Base-by-base conservation (phyloP, 64 coral and sea anemone species). In the Trachythela sp. region DNA sequence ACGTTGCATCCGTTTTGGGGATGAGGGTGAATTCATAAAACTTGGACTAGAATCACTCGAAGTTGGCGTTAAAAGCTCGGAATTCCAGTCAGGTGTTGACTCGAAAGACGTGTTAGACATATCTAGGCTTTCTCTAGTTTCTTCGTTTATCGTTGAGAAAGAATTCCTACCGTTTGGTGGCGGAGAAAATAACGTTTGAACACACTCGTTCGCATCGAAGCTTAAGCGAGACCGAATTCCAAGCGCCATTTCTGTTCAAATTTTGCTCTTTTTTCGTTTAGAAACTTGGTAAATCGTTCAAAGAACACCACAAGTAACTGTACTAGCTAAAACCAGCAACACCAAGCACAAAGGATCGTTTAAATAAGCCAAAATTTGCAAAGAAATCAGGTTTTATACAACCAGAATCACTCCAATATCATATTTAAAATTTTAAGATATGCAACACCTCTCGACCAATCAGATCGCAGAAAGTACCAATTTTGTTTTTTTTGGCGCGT, bases 61-160 rank as follows among this genome's bases (percentile, higher is more conserved):
- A 34, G 75, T 80, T 39, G 75, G 75, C 20, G 75, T 80, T 80
- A 80, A 80, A 17, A 80, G 31, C 33, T 80, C 75, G 37, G 75
- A 80, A 80, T 37, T 37, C 75, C 75, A 80, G 20, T 80, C 75
- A 29, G 31, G 7, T 37, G 75, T 34, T 6, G 31, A 29, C 15
- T 80, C 75, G 33, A 37, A 39, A 34, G 37, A 39, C 6, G 37
- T 80, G 33, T 22, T 14, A n/a, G 34, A 80, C 4, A 64, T 20
- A 18, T 80, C 37, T 37, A 80, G 30, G 33, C 6, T 20, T 15
- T 37, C 75, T 39, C 37, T 39, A 17, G 75, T 80, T 39, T 80
- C 75, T 39, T 80, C 75, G 30, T 37, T 39, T 20, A 80, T 80
- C 8, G 33, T 13, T 39, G 75, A 37, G 35, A 80, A 80, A 20